A percentile compares a stretch with the other conserved stretches of the same genome.
Conservation (phyloP, 2,113 vertebrate genomes). For the Diadophis punctatus region DNA sequence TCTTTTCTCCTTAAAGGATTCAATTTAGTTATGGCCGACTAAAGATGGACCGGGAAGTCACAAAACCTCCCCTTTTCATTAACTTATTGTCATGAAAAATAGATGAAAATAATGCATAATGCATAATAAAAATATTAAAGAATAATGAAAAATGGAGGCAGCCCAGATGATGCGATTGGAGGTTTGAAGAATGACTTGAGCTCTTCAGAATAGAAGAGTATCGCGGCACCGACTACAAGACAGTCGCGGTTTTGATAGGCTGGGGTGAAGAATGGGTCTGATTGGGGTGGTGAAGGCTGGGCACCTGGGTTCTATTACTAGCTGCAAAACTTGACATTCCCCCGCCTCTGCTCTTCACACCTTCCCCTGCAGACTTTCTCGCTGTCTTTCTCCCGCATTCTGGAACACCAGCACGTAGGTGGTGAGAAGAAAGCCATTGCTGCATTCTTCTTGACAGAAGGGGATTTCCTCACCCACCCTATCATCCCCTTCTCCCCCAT, state of each 20-base stretch:
- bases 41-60: background rate
- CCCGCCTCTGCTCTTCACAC: constrained; percentile 19
- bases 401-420: constrained; percentile 2
- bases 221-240: background rate
- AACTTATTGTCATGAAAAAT: background rate
- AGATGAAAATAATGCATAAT: background rate
- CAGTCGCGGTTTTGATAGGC: background rate
- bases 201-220: background rate
- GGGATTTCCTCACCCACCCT: constrained; percentile 15
- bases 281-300: constrained; percentile 3
- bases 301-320: constrained; percentile 21
- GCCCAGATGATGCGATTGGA: background rate
- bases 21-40: background rate
- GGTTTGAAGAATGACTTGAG: background rate
- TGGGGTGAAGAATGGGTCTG: background rate
- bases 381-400: background rate
- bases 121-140: background rate
- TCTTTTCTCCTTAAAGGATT: background rate
- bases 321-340: background rate
- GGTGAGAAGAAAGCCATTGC: constrained; percentile 12
- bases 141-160: background rate
- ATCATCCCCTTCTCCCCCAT: background rate
- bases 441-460: background rate
- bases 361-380: background rate
- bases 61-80: background rate